These are phyloP conservation scores for Episyrphus balteatus DNA, from an alignment of 1,140 invertebrate genomes.

Conservation along the genomic window DNA sequence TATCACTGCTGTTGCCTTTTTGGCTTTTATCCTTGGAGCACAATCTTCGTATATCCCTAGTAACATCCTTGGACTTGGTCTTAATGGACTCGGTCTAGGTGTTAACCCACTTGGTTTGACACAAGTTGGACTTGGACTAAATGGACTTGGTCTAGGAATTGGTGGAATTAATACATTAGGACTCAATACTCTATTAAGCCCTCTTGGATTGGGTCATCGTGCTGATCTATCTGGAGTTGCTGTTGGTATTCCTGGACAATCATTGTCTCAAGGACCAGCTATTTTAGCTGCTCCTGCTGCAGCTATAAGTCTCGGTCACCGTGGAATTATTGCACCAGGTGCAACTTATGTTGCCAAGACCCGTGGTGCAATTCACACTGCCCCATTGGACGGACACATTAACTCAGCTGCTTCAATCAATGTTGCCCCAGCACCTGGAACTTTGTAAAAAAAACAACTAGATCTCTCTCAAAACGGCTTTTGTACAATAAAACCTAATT, in stretches of 20 bases:
- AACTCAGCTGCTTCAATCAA: conserved; percentile 12
- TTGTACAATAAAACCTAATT: no score
- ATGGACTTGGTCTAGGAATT: no score
- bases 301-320: neutral
- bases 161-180: conserved; percentile 2
- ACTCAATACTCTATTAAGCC: conserved; percentile 11
- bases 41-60: conserved; percentile 32
- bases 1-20: conserved; percentile 16
- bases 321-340: neutral
- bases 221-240: neutral
- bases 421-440: conserved; percentile 34
- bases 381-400: conserved; percentile 27
- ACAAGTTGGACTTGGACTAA: conserved; percentile 13
- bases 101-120: no score
- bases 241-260: no score
- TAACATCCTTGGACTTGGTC: conserved; percentile 15
- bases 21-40: conserved; percentile 33
- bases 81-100: no score
- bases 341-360: conserved; percentile 30
- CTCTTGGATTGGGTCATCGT: neutral
- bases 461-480: no score
- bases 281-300: neutral
- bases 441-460: conserved; percentile 5
- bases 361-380: conserved; percentile 30
- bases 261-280: neutral